phyloP scores from a whole-genome alignment of 2,888 invertebrate species.

The Eretmocerus hayati region DNA sequence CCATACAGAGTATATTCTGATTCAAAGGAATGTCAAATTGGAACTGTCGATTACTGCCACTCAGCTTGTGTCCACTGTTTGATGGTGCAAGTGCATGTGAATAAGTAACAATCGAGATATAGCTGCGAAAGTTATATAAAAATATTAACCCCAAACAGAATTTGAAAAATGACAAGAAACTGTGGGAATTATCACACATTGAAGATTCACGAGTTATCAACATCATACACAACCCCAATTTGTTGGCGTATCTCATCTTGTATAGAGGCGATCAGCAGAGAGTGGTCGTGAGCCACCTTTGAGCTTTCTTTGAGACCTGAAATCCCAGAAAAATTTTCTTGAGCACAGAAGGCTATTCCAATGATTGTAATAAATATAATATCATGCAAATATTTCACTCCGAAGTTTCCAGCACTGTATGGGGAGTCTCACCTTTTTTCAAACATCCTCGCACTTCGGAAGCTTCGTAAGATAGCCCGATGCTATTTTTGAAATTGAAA shows the following conservation, averaged over 20 bases:
- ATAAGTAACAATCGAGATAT: too few species aligned
- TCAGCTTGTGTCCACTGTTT: too few species aligned
- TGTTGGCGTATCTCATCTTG: slow-evolving; percentile 67
- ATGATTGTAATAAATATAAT: background rate
- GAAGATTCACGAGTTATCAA: slow-evolving; percentile 48
- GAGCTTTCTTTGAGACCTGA: slow-evolving; percentile 64
- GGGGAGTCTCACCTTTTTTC: slow-evolving; percentile 44
- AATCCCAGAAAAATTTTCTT: slow-evolving; percentile 29
- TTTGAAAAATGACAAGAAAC: too few species aligned
- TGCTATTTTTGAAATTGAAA: slow-evolving; percentile 65
- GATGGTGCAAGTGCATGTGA: too few species aligned
- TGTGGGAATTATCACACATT: slow-evolving; percentile 9
- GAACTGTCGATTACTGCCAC: too few species aligned
- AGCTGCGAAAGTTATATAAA: too few species aligned
- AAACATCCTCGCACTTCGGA: slow-evolving; percentile 70
- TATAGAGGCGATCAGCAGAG: slow-evolving; percentile 61
- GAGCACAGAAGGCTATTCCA: background rate
- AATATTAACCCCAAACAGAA: too few species aligned
- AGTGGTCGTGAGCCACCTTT: slow-evolving; percentile 61
- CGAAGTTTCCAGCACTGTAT: too few species aligned
- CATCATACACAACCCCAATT: slow-evolving; percentile 57
- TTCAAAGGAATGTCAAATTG: too few species aligned
- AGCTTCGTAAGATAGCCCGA: slow-evolving; percentile 71
- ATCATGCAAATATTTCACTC: too few species aligned
- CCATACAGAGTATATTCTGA: too few species aligned